Percentiles rank a stretch among this genome's conserved stretches.
Conservation (phyloP, 2,888 invertebrate species). For the Pharmacophagus antenor region DNA sequence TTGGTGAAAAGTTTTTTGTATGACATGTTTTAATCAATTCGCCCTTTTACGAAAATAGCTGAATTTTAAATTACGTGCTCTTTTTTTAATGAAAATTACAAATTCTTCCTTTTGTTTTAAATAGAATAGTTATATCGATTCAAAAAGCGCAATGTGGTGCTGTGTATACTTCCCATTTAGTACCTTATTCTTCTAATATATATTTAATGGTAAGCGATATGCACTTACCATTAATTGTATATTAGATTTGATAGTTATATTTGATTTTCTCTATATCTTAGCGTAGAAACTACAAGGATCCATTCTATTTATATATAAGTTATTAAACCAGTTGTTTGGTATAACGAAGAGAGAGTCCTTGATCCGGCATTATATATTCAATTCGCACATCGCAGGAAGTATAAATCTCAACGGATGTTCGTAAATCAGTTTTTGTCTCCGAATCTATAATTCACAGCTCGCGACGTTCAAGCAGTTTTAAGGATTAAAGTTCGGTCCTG, state of each 20-base stretch:
- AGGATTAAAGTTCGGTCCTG: neutral
- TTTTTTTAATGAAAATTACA: no score
- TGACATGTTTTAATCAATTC: no score
- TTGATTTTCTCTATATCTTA: neutral
- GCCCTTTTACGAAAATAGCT: no score
- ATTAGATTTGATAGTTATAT: neutral
- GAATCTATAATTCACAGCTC: constrained; percentile 59
- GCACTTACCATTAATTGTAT: no score
- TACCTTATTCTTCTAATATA: no score
- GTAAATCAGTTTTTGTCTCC: constrained; percentile 69
- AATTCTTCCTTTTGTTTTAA: no score
- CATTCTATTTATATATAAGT: neutral
- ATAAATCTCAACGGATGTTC: constrained; percentile 61
- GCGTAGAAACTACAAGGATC: neutral
- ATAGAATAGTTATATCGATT: no score
- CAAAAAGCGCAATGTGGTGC: no score
- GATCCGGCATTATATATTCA: constrained; percentile 60
- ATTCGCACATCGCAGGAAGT: constrained; percentile 58
- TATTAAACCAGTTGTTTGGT: neutral
- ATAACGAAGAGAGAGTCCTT: constrained; percentile 31
- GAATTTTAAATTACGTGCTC: no score
- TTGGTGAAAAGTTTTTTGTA: no score
- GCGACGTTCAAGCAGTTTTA: neutral
- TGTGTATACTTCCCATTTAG: no score
- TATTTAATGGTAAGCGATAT: no score